These are phyloP conservation scores for Caranx melampygus DNA, from an alignment of 2,113 vertebrate genomes.

Conservation along the genomic window DNA sequence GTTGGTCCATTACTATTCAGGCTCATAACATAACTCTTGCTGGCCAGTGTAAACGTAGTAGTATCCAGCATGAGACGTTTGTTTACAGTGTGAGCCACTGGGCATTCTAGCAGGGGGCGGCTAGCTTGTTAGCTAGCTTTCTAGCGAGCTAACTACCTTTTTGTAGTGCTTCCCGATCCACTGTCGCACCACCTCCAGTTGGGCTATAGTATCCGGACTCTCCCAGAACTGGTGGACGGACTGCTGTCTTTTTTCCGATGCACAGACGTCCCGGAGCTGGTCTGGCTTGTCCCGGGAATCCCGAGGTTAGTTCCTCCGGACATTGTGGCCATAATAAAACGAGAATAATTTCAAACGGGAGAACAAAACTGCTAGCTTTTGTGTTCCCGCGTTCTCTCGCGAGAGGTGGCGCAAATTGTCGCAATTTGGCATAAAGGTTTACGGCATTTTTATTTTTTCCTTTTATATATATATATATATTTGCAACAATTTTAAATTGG, in stretches of 20 bases:
- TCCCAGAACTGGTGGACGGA: conserved; percentile 91
- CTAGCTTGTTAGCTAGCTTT: conserved; percentile 55
- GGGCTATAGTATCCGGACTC: conserved; percentile 88
- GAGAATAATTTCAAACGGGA: conserved; percentile 46
- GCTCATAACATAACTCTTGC: background rate
- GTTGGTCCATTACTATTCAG: background rate
- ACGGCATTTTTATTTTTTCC: background rate
- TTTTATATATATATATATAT: background rate
- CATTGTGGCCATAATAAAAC: conserved; percentile 76
- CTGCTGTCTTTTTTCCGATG: conserved; percentile 89
- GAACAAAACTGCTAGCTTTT: conserved; percentile 72
- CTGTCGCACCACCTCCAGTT: conserved; percentile 89
- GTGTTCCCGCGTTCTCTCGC: conserved; percentile 59
- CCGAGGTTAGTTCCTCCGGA: conserved; percentile 73
- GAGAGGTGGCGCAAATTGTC: conserved; percentile 22
- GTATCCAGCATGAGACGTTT: conserved; percentile 35
- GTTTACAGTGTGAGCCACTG: conserved; percentile 66
- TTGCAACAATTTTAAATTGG: too few species aligned
- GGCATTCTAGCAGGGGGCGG: conserved; percentile 56
- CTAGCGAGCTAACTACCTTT: conserved; percentile 85
- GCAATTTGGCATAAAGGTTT: conserved; percentile 14
- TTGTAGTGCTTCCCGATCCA: conserved; percentile 96
- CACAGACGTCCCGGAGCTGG: conserved; percentile 50
- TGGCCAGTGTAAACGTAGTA: background rate
- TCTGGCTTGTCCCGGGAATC: conserved; percentile 70